Base-by-base conservation (phyloP, 2,113 vertebrate genomes). In the Takifugu bimaculatus region DNA sequence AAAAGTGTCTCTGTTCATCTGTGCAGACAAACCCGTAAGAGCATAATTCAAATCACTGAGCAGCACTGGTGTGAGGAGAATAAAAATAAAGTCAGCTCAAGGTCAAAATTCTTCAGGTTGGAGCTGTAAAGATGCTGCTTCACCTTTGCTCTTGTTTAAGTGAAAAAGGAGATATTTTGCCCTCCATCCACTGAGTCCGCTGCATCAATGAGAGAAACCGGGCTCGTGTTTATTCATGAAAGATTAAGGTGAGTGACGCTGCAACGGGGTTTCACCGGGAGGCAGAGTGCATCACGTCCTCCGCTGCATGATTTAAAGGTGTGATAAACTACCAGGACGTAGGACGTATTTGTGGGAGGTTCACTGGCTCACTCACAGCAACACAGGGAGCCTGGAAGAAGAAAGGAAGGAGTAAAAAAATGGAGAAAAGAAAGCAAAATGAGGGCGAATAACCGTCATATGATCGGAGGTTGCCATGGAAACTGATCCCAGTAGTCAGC, bases 401-500 rank as follows among this genome's bases (percentile, higher is more conserved):
- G n/a, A 54, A 6, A 25, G 26, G 20, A 26, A 26, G 35, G 26
- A 14, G 35, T 26, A 32, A 25, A 44, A 48, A 53, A 53, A 25
- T 44, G 20, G 43, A 53, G 6, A 12, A 53, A n/a, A 54, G n/a
- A 72, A 44, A 60, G 45, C 32, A 65, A 68, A 74, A 79, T 26
- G 45, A 67, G 78, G 54, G 64, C 84, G 81, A 88, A 74, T 68
- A 87, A 85, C 83, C 85, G 80, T 91, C 91, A 91, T 90, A 88
- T 91, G 91, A 92, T 91, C 82, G 0, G 50, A 35, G 65, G 91
- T 92, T 91, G 80, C 88, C 84, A 90, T 90, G 82, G 88, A 78
- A 92, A 92, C 90, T 84, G 85, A 91, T 91, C 91, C 89, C 89
- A 89, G 91, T 87, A 91, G 86, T 83, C 74, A 77, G 84, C 79